Conservation (phyloP, 1,140 invertebrate genomes). For the Megathymus violae region DNA sequence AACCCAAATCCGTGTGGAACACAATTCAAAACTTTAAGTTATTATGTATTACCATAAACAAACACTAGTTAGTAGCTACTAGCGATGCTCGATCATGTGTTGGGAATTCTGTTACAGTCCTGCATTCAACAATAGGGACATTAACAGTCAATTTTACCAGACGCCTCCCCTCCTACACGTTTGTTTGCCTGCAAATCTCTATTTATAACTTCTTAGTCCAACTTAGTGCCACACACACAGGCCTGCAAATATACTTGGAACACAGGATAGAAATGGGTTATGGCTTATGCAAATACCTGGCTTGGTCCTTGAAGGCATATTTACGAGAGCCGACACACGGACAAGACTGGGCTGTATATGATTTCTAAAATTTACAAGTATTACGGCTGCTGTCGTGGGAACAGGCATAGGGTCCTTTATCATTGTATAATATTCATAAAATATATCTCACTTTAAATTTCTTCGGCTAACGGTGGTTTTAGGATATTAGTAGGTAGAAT, state of each 20-base stretch:
- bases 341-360: constrained; percentile 18
- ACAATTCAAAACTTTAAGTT: too few species aligned
- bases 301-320: constrained; percentile 21
- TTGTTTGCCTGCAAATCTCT: constrained; percentile 18
- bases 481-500: too few species aligned
- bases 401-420: not conserved
- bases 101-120: too few species aligned
- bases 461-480: too few species aligned
- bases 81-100: too few species aligned
- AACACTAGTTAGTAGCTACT: too few species aligned
- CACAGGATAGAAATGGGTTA: constrained; percentile 31
- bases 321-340: constrained; percentile 24
- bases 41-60: too few species aligned
- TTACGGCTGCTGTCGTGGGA: constrained; percentile 3
- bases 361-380: constrained; percentile 24
- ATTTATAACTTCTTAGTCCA: constrained; percentile 16
- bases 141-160: too few species aligned
- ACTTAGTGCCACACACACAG: constrained; percentile 21
- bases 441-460: too few species aligned
- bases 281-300: constrained; percentile 29
- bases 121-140: too few species aligned
- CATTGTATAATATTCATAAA: not conserved
- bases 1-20: too few species aligned
- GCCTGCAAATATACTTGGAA: constrained; percentile 23
- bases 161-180: too few species aligned